Conservation (phyloP, 2,888 invertebrate genomes). For the Sipunculus nudus region DNA sequence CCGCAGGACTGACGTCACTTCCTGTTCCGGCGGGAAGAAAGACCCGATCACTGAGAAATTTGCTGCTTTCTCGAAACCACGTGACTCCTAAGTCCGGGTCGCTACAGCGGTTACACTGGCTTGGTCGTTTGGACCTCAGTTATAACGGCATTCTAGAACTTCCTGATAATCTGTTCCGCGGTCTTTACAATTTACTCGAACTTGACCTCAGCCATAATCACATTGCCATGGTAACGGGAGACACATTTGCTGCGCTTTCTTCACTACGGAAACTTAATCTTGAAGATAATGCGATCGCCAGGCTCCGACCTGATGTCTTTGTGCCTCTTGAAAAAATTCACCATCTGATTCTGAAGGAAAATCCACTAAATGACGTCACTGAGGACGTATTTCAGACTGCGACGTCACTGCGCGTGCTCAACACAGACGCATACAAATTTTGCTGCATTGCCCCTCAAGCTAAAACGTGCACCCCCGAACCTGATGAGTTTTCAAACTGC, state of each 20-base stretch:
- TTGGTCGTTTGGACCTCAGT: slow-evolving; percentile 12
- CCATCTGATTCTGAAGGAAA: slow-evolving; percentile 19
- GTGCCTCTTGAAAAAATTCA: slow-evolving; percentile 3
- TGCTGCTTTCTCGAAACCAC: slow-evolving; percentile 18
- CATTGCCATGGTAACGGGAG: slow-evolving; percentile 11
- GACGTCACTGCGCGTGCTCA: slow-evolving; percentile 21
- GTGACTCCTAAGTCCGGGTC: slow-evolving; percentile 6
- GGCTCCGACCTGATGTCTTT: slow-evolving; percentile 2
- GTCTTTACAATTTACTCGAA: slow-evolving; percentile 23
- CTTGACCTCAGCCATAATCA: slow-evolving; percentile 36
- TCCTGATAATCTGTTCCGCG: slow-evolving; percentile 14
- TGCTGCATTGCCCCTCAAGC: slow-evolving; percentile 60
- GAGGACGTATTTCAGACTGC: slow-evolving; percentile 23
- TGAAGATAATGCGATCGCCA: slow-evolving; percentile 16
- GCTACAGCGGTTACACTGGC: slow-evolving; percentile 3
- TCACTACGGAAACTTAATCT: slow-evolving; percentile 24
- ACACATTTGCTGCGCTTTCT: slow-evolving; percentile 22
- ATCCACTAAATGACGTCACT: slow-evolving; percentile 20
- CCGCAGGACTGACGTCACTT: not conserved
- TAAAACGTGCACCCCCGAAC: slow-evolving; percentile 32
- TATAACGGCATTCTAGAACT: slow-evolving; percentile 14
- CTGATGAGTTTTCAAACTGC: slow-evolving; percentile 43
- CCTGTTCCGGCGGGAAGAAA: not conserved
- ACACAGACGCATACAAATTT: slow-evolving; percentile 54
- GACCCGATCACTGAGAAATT: slow-evolving; percentile 14